A percentile compares a stretch with the other conserved stretches of the same genome.
phyloP scores from a whole-genome alignment of 1,140 invertebrate genomes.

The Batillaria attramentaria region DNA sequence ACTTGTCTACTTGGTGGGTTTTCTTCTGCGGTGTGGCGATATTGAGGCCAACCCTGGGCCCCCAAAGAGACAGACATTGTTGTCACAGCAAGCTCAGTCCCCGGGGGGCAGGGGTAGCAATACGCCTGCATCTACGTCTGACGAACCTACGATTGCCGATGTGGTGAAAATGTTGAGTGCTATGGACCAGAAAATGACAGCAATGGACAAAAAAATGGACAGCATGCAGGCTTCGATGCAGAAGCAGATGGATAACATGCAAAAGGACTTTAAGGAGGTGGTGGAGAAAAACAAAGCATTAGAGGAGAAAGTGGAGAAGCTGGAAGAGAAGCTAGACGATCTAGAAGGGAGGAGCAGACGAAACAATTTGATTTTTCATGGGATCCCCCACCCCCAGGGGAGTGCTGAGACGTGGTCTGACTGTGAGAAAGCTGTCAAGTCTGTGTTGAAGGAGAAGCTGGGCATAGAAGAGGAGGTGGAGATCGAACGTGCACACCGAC shows the following conservation, averaged over 20 bases:
- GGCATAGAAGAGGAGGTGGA: background rate
- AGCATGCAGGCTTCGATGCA: background rate
- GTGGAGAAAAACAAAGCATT: background rate
- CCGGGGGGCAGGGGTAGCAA: background rate
- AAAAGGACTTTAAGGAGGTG: background rate
- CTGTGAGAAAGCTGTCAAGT: slow-evolving; percentile 14
- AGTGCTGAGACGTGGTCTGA: background rate
- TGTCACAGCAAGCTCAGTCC: background rate
- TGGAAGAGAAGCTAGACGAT: slow-evolving; percentile 4
- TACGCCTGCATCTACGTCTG: too few relatives aligned
- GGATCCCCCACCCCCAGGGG: background rate
- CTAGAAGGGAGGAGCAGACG: background rate
- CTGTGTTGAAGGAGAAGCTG: background rate
- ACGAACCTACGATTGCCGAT: background rate
- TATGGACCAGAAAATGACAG: background rate
- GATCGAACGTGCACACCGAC: background rate
- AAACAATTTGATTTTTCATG: background rate
- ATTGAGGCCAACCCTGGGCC: background rate
- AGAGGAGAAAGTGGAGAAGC: background rate
- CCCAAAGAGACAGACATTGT: background rate
- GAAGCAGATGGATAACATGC: background rate
- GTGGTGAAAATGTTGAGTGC: background rate
- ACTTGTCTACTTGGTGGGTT: background rate
- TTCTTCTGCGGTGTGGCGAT: background rate
- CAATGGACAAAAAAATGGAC: background rate